These are phyloP conservation scores for Oscheius sp. DNA, from an alignment of 1,140 invertebrate species.

Conservation along the genomic window DNA sequence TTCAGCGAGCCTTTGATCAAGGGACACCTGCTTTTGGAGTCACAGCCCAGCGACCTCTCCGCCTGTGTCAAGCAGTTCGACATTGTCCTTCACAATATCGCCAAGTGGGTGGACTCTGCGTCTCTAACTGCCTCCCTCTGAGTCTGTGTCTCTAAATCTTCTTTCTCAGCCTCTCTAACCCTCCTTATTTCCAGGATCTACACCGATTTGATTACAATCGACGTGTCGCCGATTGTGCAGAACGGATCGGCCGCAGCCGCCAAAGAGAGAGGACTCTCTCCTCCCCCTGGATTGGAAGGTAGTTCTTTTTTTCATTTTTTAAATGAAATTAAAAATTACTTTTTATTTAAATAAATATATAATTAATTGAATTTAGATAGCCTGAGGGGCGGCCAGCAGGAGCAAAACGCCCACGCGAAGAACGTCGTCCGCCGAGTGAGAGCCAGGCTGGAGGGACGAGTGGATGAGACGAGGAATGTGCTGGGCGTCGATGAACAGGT, in stretches of 20 bases:
- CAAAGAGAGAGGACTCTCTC: background rate
- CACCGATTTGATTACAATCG: background rate
- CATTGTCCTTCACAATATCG: background rate
- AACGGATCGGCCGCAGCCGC: background rate
- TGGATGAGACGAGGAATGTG: background rate
- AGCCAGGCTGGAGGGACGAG: constrained; percentile 23
- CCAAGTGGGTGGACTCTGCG: no score
- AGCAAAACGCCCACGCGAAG: constrained; percentile 26
- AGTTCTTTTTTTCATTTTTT: no score
- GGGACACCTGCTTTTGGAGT: background rate
- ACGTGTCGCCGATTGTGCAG: no score
- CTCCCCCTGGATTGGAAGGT: background rate
- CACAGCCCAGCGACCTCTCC: background rate
- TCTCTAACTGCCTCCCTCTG: no score
- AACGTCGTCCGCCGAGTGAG: constrained; percentile 9
- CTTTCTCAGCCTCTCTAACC: no score
- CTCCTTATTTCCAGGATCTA: background rate
- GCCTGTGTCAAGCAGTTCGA: background rate
- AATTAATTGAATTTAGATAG: constrained; percentile 11
- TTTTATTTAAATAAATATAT: no score
- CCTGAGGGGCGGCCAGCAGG: constrained; percentile 3
- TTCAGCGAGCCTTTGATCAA: constrained; percentile 37
- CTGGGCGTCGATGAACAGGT: constrained; percentile 6
- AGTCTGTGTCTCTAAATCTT: no score
- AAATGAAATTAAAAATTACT: no score